Percentiles rank a stretch among this genome's conserved stretches.
Evolutionary conservation across 2,888 invertebrate species (phyloP).

Genomic region (Alloscopus bannaensis): DNA sequence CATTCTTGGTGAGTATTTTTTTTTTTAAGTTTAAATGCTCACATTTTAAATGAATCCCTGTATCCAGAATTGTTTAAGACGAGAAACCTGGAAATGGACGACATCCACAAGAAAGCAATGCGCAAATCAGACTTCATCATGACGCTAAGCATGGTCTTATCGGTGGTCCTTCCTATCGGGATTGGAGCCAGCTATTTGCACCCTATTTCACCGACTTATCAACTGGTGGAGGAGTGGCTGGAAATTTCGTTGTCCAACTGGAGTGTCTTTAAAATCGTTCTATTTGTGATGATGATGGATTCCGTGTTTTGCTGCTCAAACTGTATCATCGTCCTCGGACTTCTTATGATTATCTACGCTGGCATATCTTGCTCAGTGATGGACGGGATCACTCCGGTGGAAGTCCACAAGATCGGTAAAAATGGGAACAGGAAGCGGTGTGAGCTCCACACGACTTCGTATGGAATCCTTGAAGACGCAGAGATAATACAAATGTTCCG

Average conservation of each 20-base stretch:
- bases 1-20: too few species aligned
- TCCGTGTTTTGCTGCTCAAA: too few species aligned
- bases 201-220: not conserved
- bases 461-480: not conserved
- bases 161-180: not conserved
- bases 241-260: too few species aligned
- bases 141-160: not conserved
- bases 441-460: not conserved
- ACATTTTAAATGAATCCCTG: too few species aligned
- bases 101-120: not conserved
- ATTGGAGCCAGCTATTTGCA: not conserved
- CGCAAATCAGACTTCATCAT: not conserved
- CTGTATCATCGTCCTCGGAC: too few species aligned
- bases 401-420: not conserved
- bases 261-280: too few species aligned
- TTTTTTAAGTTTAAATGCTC: too few species aligned
- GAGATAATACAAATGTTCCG: not conserved
- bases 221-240: not conserved
- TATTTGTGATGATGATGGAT: too few species aligned
- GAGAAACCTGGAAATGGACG: not conserved
- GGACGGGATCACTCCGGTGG: not conserved
- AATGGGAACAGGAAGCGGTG: not conserved
- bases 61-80: not conserved
- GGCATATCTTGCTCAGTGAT: too few species aligned
- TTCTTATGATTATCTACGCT: too few species aligned